phyloP scores from a whole-genome alignment of 2,797 vertebrate genomes.

The Rhinogobio ventralis region DNA sequence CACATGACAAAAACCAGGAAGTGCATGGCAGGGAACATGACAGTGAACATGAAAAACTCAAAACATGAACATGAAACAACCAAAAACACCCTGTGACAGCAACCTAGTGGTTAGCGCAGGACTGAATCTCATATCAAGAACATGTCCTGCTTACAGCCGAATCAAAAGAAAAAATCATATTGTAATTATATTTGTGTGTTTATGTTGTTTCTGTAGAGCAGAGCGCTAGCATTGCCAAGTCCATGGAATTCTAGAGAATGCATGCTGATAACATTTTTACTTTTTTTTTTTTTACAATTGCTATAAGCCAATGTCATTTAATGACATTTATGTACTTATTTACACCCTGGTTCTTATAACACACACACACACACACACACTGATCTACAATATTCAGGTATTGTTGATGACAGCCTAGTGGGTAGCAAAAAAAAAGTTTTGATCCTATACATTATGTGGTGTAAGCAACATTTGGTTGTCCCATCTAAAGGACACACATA shows the following conservation, averaged over 20 bases:
- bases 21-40: too few species aligned
- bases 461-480: slow-evolving; percentile 14
- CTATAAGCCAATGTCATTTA: too few species aligned
- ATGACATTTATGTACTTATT: too few species aligned
- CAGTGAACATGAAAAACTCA: too few species aligned
- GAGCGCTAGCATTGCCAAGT: neutral
- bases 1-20: too few species aligned
- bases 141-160: neutral
- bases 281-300: too few species aligned
- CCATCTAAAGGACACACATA: neutral
- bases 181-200: neutral
- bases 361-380: neutral
- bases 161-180: neutral
- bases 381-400: neutral
- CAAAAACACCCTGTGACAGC: too few species aligned
- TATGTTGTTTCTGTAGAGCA: neutral
- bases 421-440: neutral
- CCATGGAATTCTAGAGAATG: neutral
- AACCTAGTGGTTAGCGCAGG: neutral
- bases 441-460: neutral
- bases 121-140: neutral
- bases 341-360: too few species aligned
- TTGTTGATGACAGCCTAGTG: neutral
- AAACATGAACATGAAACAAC: too few species aligned
- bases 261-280: neutral